phyloP scores from a whole-genome alignment of 30 jellyfish, hydroid and myxozoan genomes.

The Hydra vulgaris region DNA sequence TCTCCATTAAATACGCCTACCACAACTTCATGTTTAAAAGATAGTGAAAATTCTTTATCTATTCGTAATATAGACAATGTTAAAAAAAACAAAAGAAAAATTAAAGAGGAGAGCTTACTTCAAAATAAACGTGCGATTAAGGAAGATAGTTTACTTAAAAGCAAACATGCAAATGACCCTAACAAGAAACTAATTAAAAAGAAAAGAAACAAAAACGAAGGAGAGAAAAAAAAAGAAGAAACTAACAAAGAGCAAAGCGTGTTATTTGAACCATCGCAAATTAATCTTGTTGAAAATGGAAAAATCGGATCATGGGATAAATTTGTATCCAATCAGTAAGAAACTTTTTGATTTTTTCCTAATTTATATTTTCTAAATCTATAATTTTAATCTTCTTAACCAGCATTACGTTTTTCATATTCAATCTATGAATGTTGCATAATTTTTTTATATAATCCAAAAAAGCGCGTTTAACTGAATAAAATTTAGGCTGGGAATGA shows the following conservation, averaged over 20 bases:
- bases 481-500: no score
- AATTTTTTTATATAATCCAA: no score
- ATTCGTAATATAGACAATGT: not conserved
- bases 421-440: no score
- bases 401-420: no score
- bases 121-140: not conserved
- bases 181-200: not conserved
- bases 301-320: conserved; percentile 28
- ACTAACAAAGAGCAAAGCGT: conserved; percentile 12
- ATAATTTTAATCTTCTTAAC: no score
- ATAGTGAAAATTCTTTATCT: not conserved
- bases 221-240: conserved; percentile 5
- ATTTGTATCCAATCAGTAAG: conserved; percentile 17
- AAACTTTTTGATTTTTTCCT: not conserved
- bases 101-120: not conserved
- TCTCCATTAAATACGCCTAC: conserved; percentile 26
- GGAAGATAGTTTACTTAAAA: not conserved
- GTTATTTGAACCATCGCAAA: conserved; percentile 30
- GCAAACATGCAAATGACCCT: not conserved
- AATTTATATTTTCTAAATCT: no score
- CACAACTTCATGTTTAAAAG: not conserved
- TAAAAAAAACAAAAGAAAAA: conserved; percentile 12
- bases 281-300: conserved; percentile 26
- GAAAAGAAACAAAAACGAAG: conserved; percentile 23
- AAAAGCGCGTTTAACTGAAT: no score